Conservation (phyloP, 1,140 invertebrate species). For the Centruroides vittatus region DNA sequence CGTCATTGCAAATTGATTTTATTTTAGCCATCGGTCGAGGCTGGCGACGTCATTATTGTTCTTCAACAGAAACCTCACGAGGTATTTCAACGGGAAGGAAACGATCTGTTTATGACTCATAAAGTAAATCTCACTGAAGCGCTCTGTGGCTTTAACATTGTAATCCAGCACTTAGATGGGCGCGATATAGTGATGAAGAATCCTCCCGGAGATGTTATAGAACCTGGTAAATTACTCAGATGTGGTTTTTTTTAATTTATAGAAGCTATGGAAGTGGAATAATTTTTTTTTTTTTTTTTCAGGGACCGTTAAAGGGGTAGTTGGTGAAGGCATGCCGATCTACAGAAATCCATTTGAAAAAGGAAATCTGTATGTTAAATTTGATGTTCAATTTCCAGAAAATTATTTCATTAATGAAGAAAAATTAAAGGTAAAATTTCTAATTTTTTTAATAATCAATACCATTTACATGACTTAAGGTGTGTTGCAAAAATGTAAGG, state of each 20-base stretch:
- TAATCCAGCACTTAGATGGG: conserved; percentile 66
- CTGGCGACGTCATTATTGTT: conserved; percentile 42
- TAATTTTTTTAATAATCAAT: no score
- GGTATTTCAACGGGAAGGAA: conserved; percentile 32
- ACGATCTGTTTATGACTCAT: conserved; percentile 35
- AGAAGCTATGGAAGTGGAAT: not conserved
- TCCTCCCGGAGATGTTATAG: conserved; percentile 54
- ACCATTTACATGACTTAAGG: no score
- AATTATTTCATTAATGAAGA: conserved; percentile 57
- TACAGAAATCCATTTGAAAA: conserved; percentile 63
- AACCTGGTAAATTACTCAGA: conserved; percentile 32
- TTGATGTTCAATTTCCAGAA: conserved; percentile 68
- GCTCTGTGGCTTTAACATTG: conserved; percentile 38
- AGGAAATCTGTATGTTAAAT: conserved; percentile 75
- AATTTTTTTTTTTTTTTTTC: not conserved
- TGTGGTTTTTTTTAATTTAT: not conserved
- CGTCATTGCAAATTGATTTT: not conserved
- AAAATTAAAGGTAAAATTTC: conserved; percentile 38
- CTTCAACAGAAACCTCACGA: conserved; percentile 39
- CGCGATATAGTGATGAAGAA: conserved; percentile 56
- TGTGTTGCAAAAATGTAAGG: no score
- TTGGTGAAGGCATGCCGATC: conserved; percentile 40
- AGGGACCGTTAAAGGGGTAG: conserved; percentile 30
- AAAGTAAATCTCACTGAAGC: conserved; percentile 37
- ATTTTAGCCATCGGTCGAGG: conserved; percentile 30